phyloP scores from a whole-genome alignment of 2,113 vertebrate species.

The Pseudorasbora parva region DNA sequence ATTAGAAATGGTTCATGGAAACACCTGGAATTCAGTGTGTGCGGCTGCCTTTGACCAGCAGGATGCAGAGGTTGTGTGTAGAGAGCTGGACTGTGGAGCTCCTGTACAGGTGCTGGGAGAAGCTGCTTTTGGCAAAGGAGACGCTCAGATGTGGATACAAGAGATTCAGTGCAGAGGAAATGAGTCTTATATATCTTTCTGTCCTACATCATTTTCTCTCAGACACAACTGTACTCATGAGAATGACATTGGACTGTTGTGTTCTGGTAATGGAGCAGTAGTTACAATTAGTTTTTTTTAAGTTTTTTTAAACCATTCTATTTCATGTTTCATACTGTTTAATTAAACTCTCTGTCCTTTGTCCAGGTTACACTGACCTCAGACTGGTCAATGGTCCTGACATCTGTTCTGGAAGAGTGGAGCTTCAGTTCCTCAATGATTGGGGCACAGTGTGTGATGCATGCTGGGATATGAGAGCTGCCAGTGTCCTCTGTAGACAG shows the following conservation, averaged over 20 bases:
- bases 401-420: conserved; percentile 44
- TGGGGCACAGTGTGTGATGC: conserved; percentile 1
- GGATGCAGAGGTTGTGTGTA: too few species aligned
- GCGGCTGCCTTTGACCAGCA: background rate
- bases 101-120: too few species aligned
- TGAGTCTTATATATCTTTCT: background rate
- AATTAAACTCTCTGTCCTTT: background rate
- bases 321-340: background rate
- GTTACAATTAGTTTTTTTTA: too few species aligned
- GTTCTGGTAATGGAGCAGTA: background rate
- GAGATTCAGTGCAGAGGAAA: background rate
- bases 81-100: too few species aligned
- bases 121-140: conserved; percentile 9
- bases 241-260: background rate
- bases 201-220: background rate
- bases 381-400: conserved; percentile 23
- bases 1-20: background rate
- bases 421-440: background rate
- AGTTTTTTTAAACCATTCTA: too few species aligned
- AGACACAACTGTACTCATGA: background rate
- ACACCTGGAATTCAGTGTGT: background rate
- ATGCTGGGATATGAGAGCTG: conserved; percentile 10
- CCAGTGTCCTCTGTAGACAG: background rate
- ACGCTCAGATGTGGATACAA: background rate
- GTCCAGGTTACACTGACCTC: background rate